Conservation (phyloP, 2,888 invertebrate species). For the Trissolcus brochymenae region DNA sequence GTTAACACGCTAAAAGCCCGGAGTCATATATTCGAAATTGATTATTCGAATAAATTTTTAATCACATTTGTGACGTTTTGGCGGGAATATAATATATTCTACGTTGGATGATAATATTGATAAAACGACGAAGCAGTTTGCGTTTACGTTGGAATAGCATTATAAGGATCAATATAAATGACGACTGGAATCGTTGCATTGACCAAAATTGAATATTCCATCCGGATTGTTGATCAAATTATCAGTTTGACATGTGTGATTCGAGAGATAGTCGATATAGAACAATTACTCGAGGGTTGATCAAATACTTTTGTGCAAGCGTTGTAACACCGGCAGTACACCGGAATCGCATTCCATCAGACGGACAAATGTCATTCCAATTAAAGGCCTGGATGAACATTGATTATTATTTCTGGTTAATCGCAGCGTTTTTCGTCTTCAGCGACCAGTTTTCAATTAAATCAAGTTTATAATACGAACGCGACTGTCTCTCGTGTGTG, state of each 20-base stretch:
- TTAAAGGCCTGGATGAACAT: constrained; percentile 49
- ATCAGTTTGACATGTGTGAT: constrained; percentile 59
- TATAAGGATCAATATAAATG: constrained; percentile 53
- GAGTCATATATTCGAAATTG: constrained; percentile 2
- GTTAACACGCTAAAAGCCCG: too few relatives aligned
- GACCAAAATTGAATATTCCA: constrained; percentile 57
- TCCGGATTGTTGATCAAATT: constrained; percentile 56
- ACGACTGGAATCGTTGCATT: constrained; percentile 50
- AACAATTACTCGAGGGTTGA: constrained; percentile 58
- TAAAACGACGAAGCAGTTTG: constrained; percentile 23
- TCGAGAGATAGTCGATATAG: constrained; percentile 58
- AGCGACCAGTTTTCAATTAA: constrained; percentile 18
- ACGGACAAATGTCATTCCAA: constrained; percentile 55
- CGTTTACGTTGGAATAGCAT: constrained; percentile 30
- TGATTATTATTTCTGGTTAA: constrained; percentile 56
- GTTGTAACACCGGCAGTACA: constrained; percentile 50
- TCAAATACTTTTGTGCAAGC: constrained; percentile 58
- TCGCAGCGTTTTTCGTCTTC: constrained; percentile 37
- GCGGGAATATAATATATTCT: constrained; percentile 6
- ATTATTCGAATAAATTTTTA: constrained; percentile 13
- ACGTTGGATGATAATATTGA: constrained; percentile 28
- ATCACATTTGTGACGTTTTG: constrained; percentile 3
- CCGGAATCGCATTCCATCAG: constrained; percentile 57
- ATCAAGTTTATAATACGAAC: constrained; percentile 7
- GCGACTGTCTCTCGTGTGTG: too few relatives aligned